phyloP scores from a whole-genome alignment of 2,797 vertebrate genomes.

The Sebastes matsubarae region DNA sequence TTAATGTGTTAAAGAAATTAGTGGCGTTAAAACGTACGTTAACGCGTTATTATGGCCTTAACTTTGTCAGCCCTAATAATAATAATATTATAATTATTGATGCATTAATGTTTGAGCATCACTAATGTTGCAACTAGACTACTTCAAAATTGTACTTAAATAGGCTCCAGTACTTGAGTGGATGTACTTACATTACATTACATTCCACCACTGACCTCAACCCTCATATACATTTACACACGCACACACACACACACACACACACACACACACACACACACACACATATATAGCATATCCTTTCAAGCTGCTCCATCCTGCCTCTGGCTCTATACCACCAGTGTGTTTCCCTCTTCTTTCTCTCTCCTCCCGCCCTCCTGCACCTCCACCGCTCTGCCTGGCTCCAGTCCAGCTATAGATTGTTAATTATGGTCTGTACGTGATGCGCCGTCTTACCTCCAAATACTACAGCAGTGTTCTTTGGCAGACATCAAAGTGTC shows the following conservation, averaged over 20 bases:
- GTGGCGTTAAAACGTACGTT: not conserved
- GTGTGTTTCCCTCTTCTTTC: conserved; percentile 22
- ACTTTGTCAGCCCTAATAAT: not conserved
- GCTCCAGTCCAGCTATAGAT: conserved; percentile 79
- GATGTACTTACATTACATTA: not conserved
- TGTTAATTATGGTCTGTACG: conserved; percentile 77
- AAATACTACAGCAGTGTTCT: conserved; percentile 67
- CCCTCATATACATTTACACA: not conserved
- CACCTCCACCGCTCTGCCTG: conserved; percentile 59
- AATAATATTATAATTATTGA: not conserved
- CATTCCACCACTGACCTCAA: not conserved
- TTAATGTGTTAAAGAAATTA: not conserved
- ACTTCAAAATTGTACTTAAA: not conserved
- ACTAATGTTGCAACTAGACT: not conserved
- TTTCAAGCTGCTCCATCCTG: conserved; percentile 37
- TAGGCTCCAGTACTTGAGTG: not conserved
- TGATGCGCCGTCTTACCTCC: conserved; percentile 64
- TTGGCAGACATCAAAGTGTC: conserved; percentile 79
- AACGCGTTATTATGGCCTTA: not conserved
- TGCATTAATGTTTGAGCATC: not conserved
- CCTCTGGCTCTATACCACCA: conserved; percentile 53
- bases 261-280: not conserved
- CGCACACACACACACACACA: not conserved
- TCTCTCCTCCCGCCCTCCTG: conserved; percentile 15
- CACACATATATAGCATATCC: conserved; percentile 8